These are phyloP conservation scores for Eidolon dupreanum DNA, from an alignment of 2,797 vertebrate genomes.

Conservation along the genomic window DNA sequence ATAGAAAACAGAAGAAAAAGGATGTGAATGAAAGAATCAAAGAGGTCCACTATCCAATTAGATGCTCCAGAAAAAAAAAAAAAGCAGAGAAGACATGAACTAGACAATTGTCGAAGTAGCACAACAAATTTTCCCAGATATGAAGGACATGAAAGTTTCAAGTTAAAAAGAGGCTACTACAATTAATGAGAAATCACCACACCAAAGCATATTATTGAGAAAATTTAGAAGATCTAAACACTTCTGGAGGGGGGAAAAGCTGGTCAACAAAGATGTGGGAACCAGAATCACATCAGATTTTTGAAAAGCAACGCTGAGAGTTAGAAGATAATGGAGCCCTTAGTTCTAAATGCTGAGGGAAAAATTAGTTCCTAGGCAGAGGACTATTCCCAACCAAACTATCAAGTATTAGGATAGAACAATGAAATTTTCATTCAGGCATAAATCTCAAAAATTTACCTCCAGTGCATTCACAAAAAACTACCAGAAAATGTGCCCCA, in stretches of 20 bases:
- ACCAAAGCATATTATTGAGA: neutral
- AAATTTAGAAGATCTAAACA: neutral
- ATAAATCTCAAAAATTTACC: neutral
- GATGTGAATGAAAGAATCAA: neutral
- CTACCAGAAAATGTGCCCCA: neutral
- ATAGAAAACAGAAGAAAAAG: conserved; percentile 17
- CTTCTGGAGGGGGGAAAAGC: neutral
- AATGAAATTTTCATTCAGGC: neutral
- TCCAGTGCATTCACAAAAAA: neutral
- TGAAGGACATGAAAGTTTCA: neutral
- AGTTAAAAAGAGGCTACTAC: neutral
- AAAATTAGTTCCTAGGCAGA: neutral
- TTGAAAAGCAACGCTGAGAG: neutral
- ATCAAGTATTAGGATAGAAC: neutral
- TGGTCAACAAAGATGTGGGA: neutral
- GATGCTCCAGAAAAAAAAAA: neutral
- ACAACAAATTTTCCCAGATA: neutral
- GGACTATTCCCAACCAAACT: neutral
- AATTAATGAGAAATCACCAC: neutral
- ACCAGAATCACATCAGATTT: neutral
- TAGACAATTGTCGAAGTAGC: neutral
- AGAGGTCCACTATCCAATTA: neutral
- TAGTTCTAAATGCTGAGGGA: neutral
- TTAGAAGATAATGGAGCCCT: neutral
- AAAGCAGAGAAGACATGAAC: neutral